Evolutionary conservation across 2,113 vertebrate genomes (phyloP).

Genomic region (Sinosuthora webbiana): DNA sequence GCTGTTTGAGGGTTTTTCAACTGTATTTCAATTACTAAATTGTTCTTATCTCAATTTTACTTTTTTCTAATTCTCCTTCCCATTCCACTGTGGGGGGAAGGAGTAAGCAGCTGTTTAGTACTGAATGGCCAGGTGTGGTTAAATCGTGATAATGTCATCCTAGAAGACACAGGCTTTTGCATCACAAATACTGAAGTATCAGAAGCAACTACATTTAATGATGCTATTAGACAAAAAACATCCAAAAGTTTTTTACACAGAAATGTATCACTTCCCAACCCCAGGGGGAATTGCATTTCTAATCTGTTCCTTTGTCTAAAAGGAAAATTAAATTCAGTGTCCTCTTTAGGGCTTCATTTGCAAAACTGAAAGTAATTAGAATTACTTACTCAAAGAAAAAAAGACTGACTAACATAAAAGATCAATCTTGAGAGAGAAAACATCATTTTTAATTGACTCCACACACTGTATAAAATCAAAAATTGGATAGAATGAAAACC

Average conservation of each 20-base stretch:
- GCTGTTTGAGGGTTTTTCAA: not conserved
- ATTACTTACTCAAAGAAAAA: constrained; percentile 17
- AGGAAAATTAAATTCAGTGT: constrained; percentile 43
- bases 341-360: constrained; percentile 54
- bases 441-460: not conserved
- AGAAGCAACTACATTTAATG: constrained; percentile 25
- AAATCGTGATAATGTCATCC: not conserved
- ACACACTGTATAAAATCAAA: not conserved
- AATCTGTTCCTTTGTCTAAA: constrained; percentile 30
- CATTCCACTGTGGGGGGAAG: not conserved
- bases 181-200: not conserved
- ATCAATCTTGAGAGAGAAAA: not conserved
- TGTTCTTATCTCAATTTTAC: not conserved
- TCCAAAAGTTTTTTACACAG: constrained; percentile 35
- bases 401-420: not conserved
- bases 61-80: not conserved
- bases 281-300: constrained; percentile 26
- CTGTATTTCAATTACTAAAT: not conserved
- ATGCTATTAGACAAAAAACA: constrained; percentile 47
- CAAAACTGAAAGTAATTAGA: constrained; percentile 50
- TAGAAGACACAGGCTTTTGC: not conserved
- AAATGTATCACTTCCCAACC: constrained; percentile 8
- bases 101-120: not conserved
- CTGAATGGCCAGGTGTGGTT: not conserved
- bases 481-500: not conserved